Conservation (phyloP, 2,113 vertebrate genomes). For the Aptenodytes patagonicus region DNA sequence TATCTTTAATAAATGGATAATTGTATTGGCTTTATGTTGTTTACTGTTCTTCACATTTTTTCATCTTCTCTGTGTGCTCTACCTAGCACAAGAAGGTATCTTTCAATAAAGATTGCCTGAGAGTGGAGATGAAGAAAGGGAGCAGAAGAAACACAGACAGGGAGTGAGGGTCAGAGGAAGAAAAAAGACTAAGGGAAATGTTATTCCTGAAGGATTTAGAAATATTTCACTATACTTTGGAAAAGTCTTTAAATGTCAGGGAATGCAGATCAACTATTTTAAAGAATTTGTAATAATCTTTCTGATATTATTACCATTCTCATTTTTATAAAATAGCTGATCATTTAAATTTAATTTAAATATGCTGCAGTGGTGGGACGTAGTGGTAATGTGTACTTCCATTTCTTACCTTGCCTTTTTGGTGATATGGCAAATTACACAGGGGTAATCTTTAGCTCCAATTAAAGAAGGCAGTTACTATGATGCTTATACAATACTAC, state of each 20-base stretch:
- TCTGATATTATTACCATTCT: background rate
- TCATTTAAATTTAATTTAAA: background rate
- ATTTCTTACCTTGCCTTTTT: background rate
- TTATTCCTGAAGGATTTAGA: background rate
- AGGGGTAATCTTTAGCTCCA: background rate
- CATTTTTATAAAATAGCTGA: background rate
- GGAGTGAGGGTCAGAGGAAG: background rate
- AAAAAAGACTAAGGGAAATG: background rate
- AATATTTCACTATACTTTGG: background rate
- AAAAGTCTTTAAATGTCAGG: background rate
- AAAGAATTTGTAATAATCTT: background rate
- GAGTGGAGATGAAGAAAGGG: background rate
- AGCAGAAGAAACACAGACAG: background rate
- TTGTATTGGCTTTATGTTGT: constrained; percentile 27
- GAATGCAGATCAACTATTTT: background rate
- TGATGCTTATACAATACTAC: background rate
- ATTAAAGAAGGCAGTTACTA: background rate
- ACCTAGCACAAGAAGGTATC: background rate
- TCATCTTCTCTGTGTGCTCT: constrained; percentile 19
- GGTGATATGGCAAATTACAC: background rate
- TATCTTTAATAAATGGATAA: constrained; percentile 47
- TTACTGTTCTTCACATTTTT: constrained; percentile 24
- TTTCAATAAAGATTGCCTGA: constrained; percentile 26
- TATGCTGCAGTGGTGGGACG: background rate
- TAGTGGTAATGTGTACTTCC: background rate